Conservation (phyloP, 2,797 vertebrate genomes). For the Malacoraja senta region DNA sequence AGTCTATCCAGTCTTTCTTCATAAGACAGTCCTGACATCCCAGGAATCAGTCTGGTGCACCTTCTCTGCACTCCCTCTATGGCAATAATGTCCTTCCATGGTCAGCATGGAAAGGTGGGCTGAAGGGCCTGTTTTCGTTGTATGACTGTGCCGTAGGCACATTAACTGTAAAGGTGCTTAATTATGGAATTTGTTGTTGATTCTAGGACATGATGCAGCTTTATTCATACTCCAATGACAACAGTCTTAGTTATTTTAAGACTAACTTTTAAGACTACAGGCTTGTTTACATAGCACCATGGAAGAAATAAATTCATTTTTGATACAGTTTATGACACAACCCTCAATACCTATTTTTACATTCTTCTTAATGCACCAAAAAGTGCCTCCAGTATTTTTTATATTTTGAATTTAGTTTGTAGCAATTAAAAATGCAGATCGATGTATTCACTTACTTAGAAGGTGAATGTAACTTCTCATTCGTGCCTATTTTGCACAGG, state of each 20-base stretch:
- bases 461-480: background rate
- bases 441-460: background rate
- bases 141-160: too few relatives aligned
- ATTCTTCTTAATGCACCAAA: background rate
- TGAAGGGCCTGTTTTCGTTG: too few relatives aligned
- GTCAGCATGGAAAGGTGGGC: too few relatives aligned
- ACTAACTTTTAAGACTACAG: background rate
- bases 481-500: background rate
- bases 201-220: background rate
- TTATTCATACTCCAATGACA: too few relatives aligned
- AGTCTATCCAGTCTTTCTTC: too few relatives aligned
- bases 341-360: background rate
- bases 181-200: too few relatives aligned
- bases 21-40: too few relatives aligned
- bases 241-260: background rate
- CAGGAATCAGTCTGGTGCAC: too few relatives aligned
- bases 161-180: too few relatives aligned
- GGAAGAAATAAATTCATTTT: background rate
- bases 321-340: background rate
- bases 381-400: background rate
- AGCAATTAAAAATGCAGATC: background rate
- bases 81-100: too few relatives aligned
- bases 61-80: too few relatives aligned
- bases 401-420: background rate
- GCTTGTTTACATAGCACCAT: too few relatives aligned